Percentiles rank a stretch among this genome's conserved stretches.
These are phyloP conservation scores for Apis dorsata DNA, from an alignment of 1,140 invertebrate species.

Conservation along the genomic window DNA sequence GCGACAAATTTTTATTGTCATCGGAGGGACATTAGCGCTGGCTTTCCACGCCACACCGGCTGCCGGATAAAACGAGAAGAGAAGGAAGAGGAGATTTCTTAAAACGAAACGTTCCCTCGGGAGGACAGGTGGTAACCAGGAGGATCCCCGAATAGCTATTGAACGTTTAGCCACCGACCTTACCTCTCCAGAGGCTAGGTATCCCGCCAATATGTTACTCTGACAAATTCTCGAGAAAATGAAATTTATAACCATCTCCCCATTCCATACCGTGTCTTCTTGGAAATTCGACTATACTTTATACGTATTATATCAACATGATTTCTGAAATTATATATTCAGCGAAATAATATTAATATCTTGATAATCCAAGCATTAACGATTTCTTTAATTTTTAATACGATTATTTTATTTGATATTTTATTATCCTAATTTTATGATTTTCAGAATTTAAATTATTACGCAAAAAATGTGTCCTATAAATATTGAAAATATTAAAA, in stretches of 20 bases:
- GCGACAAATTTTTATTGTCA: conserved; percentile 79
- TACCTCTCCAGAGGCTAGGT: conserved; percentile 30
- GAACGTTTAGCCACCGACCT: conserved; percentile 41
- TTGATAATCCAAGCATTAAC: too few relatives aligned
- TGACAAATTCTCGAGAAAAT: conserved; percentile 73
- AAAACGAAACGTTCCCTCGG: conserved; percentile 56
- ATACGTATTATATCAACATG: background rate
- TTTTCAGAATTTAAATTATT: too few relatives aligned
- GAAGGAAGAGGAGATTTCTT: conserved; percentile 53
- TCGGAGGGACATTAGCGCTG: conserved; percentile 44
- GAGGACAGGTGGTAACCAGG: conserved; percentile 73
- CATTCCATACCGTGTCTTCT: background rate
- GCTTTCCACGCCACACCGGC: background rate
- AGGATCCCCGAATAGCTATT: conserved; percentile 57
- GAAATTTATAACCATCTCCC: conserved; percentile 62
- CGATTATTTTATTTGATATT: too few relatives aligned
- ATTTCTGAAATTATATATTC: too few relatives aligned
- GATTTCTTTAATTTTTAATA: too few relatives aligned
- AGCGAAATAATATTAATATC: too few relatives aligned
- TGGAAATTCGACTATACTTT: conserved; percentile 28
- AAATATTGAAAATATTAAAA: too few relatives aligned
- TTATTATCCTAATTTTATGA: too few relatives aligned
- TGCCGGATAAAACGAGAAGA: conserved; percentile 40
- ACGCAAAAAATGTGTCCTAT: too few relatives aligned
- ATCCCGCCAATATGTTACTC: conserved; percentile 35